These are phyloP conservation scores for Helicolenus hilgendorfi DNA, from an alignment of 2,797 vertebrate genomes.

Conservation along the genomic window DNA sequence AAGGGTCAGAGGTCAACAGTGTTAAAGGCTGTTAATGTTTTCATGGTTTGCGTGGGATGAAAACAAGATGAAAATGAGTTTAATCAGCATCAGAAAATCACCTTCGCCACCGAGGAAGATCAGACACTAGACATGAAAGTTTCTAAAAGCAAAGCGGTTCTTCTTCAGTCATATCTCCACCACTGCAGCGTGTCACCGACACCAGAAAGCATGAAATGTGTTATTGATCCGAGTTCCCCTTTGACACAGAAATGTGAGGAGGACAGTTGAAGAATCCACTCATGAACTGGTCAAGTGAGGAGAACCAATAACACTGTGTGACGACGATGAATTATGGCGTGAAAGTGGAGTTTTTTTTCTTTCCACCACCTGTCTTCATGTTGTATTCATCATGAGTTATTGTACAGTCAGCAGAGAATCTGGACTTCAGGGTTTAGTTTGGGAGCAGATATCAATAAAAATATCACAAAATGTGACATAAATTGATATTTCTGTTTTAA, in stretches of 20 bases:
- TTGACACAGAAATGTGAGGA: slow-evolving; percentile 19
- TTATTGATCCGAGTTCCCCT: slow-evolving; percentile 52
- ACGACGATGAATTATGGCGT: slow-evolving; percentile 6
- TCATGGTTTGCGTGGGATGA: not conserved
- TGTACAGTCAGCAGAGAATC: not conserved
- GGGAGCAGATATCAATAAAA: not conserved
- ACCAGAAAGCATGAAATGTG: slow-evolving; percentile 65
- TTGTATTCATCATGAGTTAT: not conserved
- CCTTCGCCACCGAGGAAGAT: not conserved
- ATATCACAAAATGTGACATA: too few species aligned
- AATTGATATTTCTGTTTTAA: accelerated
- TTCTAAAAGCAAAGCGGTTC: not conserved
- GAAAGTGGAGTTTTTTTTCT: slow-evolving; percentile 46
- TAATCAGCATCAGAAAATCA: not conserved
- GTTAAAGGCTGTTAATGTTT: not conserved
- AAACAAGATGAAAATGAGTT: not conserved
- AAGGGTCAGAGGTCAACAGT: slow-evolving; percentile 28
- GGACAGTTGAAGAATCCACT: slow-evolving; percentile 10
- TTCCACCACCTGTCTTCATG: not conserved
- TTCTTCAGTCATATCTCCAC: not conserved
- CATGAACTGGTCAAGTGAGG: slow-evolving; percentile 42
- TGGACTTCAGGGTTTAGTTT: not conserved
- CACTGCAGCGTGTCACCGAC: not conserved
- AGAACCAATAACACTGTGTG: slow-evolving; percentile 19
- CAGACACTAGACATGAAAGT: not conserved